phyloP scores from a whole-genome alignment of 1,140 invertebrate genomes.

The Pogonus chalceus region DNA sequence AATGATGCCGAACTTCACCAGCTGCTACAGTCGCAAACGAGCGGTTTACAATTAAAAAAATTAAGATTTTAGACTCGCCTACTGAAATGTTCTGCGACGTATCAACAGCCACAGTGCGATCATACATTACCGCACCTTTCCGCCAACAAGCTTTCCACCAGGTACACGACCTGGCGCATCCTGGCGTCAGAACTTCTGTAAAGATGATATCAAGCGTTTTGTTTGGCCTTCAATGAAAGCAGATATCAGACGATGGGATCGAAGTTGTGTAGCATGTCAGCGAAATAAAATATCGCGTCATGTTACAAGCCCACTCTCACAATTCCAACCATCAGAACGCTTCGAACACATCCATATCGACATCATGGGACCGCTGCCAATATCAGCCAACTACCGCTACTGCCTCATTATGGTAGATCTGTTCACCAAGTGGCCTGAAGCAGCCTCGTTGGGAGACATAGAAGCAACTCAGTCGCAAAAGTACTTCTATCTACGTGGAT shows the following conservation, averaged over 20 bases:
- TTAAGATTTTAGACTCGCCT: conserved; percentile 9
- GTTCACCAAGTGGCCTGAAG: conserved; percentile 35
- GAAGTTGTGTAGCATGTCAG: conserved; percentile 24
- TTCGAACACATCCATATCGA: conserved; percentile 34
- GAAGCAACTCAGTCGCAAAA: conserved; percentile 2
- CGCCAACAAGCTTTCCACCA: conserved; percentile 20
- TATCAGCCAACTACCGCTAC: conserved; percentile 20
- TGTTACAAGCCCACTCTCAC: conserved; percentile 9
- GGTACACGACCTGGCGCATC: conserved; percentile 23
- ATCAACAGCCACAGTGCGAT: conserved; percentile 16
- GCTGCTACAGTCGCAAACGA: too few relatives aligned
- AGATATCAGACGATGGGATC: conserved; percentile 18
- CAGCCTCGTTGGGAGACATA: conserved; percentile 27
- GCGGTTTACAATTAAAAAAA: conserved; percentile 2
- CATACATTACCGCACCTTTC: conserved; percentile 21
- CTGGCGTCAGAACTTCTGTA: conserved; percentile 16
- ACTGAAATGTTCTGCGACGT: conserved; percentile 17
- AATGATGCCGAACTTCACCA: conserved; percentile 18
- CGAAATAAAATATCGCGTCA: conserved; percentile 20
- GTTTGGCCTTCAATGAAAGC: conserved; percentile 24
- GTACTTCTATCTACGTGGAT: conserved; percentile 19
- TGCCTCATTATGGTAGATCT: conserved; percentile 30
- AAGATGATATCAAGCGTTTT: conserved; percentile 20
- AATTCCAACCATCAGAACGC: conserved; percentile 10
- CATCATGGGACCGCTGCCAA: conserved; percentile 32